phyloP scores from a whole-genome alignment of 1,140 invertebrate species.

The Araneus ventricosus region DNA sequence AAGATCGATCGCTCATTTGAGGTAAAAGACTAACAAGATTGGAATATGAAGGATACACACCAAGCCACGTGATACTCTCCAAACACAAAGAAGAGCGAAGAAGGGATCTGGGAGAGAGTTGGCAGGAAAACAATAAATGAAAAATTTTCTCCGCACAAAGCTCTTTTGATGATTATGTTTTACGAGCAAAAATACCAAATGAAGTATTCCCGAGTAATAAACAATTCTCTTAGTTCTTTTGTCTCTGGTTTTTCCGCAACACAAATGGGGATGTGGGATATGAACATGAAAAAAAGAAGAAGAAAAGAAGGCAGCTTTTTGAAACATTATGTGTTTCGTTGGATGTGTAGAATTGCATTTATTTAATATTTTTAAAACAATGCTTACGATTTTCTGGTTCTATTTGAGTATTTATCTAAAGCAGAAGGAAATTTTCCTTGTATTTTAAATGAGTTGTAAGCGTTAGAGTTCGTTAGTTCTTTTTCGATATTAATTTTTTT shows the following conservation, averaged over 20 bases:
- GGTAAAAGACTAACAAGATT: slow-evolving; percentile 49
- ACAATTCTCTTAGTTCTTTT: slow-evolving; percentile 34
- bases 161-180: slow-evolving; percentile 44
- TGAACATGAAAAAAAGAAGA: background rate
- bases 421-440: too few species aligned
- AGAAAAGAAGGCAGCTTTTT: background rate
- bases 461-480: too few species aligned
- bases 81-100: slow-evolving; percentile 23
- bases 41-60: slow-evolving; percentile 11
- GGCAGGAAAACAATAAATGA: slow-evolving; percentile 24
- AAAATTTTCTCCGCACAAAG: background rate
- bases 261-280: background rate
- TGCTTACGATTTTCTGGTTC: too few species aligned
- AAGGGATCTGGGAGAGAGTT: background rate
- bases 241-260: background rate
- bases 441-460: too few species aligned
- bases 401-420: too few species aligned
- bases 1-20: slow-evolving; percentile 7
- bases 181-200: slow-evolving; percentile 39
- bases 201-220: slow-evolving; percentile 13
- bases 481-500: too few species aligned
- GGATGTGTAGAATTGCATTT: background rate
- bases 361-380: background rate
- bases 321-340: background rate
- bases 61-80: background rate